These are phyloP conservation scores for Diplosoma virens DNA, from an alignment of 23 tunicate genomes.

Conservation along the genomic window DNA sequence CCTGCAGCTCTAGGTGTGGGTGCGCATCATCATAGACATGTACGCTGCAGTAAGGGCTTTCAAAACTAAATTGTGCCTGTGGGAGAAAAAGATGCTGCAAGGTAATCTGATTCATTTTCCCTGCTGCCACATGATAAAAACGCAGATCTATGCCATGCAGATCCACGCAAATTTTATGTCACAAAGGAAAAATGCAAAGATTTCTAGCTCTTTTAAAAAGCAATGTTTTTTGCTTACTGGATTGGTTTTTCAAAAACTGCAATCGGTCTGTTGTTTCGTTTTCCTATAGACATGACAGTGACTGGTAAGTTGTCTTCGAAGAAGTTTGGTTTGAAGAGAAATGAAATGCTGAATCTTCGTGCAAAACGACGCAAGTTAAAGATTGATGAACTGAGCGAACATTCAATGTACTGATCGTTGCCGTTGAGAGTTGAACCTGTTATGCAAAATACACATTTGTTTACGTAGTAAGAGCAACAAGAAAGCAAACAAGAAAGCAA, in stretches of 20 bases:
- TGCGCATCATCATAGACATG: too few species aligned
- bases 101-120: too few species aligned
- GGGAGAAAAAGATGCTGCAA: too few species aligned
- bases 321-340: neutral
- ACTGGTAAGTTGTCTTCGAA: neutral
- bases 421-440: constrained; percentile 14
- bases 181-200: neutral
- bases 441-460: too few species aligned
- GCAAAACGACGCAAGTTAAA: neutral
- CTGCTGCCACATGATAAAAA: too few species aligned
- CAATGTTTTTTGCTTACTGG: constrained; percentile 1
- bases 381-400: neutral
- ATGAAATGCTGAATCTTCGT: constrained; percentile 34
- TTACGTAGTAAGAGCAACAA: too few species aligned
- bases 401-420: neutral
- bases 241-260: constrained; percentile 14
- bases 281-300: neutral
- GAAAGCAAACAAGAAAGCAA: too few species aligned
- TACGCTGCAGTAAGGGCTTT: too few species aligned
- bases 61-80: too few species aligned
- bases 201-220: neutral
- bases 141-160: too few species aligned
- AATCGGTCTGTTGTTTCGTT: neutral
- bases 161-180: too few species aligned
- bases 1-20: too few species aligned